Base-by-base conservation (phyloP, 1,140 invertebrate genomes). In the Aphaenogaster ashmeadi region DNA sequence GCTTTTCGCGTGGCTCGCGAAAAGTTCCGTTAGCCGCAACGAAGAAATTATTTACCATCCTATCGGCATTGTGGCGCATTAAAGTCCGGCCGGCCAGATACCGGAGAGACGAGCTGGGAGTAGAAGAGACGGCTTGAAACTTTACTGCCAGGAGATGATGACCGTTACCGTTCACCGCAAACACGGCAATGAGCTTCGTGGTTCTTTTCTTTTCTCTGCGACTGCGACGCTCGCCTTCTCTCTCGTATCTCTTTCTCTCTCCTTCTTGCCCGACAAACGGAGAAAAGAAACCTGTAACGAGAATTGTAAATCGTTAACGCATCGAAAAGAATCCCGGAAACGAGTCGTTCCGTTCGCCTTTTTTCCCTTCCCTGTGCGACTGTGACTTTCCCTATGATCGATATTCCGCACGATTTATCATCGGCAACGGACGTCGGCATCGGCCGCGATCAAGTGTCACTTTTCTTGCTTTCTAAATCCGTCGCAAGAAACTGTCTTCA, bases 141-240 rank as follows among this genome's bases (percentile, higher is more conserved):
- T 88, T 90, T 87, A 91, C 81, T 62, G 60, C 21, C 56, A 56
- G 21, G 41, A 41, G 87, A 90, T 74, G 89, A 91, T 91, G 89
- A 88, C 90, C 87, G 89, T 91, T 90, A 88, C 89, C 89, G 87
- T 88, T 90, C 90, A 88, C 90, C 89, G 83, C 89, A 83, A 90
- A 91, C 89, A 88, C 81, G 50, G 54, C 78, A 80, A 78, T 90
- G 52, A 78, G 64, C 79, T 71, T 58, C 77, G 89, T 74, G 81
- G 9, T 72, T 38, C 50, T 78, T 50, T 79, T 54, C 58, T 85
- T 44, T 85, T 56, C 58, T 77, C 44, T 15, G 50, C 47, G 47
- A 66, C 44, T 15, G 50, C 47, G 47, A 66, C 47, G 44, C 44
- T 47, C 74, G 33, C 41, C 36, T 13, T 64, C 27, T 69, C n/a